Percentiles rank a stretch among this genome's conserved stretches.
Evolutionary conservation across 1,140 invertebrate species (phyloP).

Genomic region (Schlechtendalia chinensis): DNA sequence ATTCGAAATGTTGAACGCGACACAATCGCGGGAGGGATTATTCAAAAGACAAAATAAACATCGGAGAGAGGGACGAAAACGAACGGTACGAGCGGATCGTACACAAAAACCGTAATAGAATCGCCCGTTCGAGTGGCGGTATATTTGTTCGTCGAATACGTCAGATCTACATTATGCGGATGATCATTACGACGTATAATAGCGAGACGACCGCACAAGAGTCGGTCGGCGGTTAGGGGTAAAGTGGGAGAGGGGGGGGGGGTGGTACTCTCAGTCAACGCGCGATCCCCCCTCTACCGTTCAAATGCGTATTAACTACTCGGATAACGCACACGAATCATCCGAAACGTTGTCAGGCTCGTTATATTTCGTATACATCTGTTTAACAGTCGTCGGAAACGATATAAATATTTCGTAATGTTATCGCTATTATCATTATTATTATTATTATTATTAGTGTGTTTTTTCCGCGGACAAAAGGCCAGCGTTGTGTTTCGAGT

Average conservation of each 20-base stretch:
- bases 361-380: not conserved
- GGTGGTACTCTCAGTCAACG: not conserved
- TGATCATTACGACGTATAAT: too few species aligned
- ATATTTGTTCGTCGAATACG: not conserved
- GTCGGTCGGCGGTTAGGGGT: too few species aligned
- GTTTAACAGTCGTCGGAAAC: not conserved
- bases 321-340: constrained; percentile 9
- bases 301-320: constrained; percentile 29
- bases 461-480: too few species aligned
- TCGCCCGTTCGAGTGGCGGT: not conserved
- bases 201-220: not conserved
- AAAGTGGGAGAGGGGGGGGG: too few species aligned
- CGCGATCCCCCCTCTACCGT: not conserved
- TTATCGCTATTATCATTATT: not conserved
- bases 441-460: too few species aligned
- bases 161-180: not conserved
- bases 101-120: not conserved
- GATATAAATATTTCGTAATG: not conserved
- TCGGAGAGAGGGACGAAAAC: too few species aligned
- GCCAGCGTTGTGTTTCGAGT: too few species aligned
- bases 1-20: not conserved
- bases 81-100: too few species aligned
- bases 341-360: not conserved
- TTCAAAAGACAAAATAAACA: too few species aligned
- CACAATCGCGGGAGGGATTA: too few species aligned